phyloP scores from a whole-genome alignment of 2,113 vertebrate genomes.

The Cyanoramphus novaezelandiae region DNA sequence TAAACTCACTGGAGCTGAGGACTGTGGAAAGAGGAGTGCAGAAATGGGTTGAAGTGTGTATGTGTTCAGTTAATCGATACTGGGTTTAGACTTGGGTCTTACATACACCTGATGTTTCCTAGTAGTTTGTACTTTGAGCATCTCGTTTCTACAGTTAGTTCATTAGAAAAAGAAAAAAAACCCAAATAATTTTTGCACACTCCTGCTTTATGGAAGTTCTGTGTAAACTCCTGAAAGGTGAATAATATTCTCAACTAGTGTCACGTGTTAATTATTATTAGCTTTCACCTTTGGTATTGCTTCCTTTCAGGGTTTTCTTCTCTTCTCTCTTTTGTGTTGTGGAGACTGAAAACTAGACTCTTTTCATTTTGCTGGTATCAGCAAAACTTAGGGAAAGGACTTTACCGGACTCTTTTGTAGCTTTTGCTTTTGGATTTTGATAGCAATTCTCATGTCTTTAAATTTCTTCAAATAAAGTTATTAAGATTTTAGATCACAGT shows the following conservation, averaged over 20 bases:
- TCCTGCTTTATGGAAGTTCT: neutral
- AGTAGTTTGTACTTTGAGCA: neutral
- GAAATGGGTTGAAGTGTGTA: neutral
- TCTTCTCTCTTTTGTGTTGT: neutral
- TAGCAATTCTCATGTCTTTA: neutral
- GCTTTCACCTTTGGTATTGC: neutral
- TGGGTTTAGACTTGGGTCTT: neutral
- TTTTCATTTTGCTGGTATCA: neutral
- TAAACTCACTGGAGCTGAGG: neutral
- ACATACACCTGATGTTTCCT: neutral
- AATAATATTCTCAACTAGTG: neutral
- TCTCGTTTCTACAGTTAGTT: neutral
- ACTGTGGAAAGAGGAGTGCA: neutral
- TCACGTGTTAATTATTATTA: neutral
- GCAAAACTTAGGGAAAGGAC: neutral
- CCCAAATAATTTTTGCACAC: neutral
- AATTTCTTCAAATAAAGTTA: neutral
- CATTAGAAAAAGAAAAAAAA: neutral
- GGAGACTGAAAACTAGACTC: neutral
- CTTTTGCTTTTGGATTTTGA: neutral
- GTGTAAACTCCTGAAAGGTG: neutral
- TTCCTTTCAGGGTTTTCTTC: neutral
- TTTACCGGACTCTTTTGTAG: neutral
- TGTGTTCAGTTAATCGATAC: fast-evolving
- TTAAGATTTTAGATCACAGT: neutral